phyloP scores from a whole-genome alignment of 2,113 vertebrate species.

The Etheostoma spectabile region DNA sequence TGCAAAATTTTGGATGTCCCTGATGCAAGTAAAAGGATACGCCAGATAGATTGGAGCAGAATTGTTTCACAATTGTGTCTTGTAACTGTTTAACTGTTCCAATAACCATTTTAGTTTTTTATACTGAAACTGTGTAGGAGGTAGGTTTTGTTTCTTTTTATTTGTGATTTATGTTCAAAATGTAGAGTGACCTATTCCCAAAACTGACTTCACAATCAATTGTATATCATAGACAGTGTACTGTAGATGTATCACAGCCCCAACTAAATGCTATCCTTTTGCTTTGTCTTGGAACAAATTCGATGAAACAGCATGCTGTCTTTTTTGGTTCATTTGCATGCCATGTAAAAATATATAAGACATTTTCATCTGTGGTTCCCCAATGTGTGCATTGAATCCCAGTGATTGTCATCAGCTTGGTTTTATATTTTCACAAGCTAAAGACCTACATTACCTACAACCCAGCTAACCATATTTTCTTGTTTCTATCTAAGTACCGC shows the following conservation, averaged over 20 bases:
- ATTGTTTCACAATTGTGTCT: background rate
- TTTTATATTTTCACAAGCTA: background rate
- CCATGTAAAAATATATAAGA: no score
- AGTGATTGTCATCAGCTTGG: background rate
- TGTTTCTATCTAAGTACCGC: background rate
- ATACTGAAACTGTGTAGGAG: background rate
- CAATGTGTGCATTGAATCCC: background rate
- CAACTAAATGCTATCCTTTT: background rate
- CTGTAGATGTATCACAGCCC: background rate
- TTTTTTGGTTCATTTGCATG: background rate
- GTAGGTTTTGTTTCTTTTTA: background rate
- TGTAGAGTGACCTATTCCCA: background rate
- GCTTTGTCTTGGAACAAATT: background rate
- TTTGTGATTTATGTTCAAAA: background rate
- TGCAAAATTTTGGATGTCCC: slow-evolving; percentile 3
- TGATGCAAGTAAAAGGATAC: background rate
- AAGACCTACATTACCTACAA: background rate
- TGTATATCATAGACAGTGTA: background rate
- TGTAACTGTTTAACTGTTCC: background rate
- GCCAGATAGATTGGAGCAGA: background rate
- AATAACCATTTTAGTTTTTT: background rate
- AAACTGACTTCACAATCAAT: background rate
- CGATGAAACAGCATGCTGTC: background rate
- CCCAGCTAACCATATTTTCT: background rate
- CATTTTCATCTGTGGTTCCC: background rate